phyloP scores from a whole-genome alignment of 2,888 invertebrate genomes.

The Scaptomyza polygonia region DNA sequence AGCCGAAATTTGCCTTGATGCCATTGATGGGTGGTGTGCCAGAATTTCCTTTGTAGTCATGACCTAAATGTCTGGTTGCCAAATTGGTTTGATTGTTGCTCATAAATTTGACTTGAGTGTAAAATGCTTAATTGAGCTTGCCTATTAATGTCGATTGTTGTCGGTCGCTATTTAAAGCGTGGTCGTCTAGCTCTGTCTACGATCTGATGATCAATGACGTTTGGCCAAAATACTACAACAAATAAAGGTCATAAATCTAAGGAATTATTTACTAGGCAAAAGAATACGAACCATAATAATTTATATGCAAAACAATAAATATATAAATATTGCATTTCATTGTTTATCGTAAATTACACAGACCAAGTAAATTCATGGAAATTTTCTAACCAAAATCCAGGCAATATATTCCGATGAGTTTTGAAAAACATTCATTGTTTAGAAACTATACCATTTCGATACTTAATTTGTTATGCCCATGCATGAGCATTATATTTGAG shows the following conservation, averaged over 20 bases:
- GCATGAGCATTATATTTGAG: no score
- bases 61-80: constrained; percentile 68
- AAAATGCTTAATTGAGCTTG: constrained; percentile 66
- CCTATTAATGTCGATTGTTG: constrained; percentile 55
- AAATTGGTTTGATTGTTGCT: constrained; percentile 50
- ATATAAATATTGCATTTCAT: no score
- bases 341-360: no score
- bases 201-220: constrained; percentile 33
- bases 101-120: constrained; percentile 66
- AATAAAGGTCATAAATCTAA: constrained; percentile 1
- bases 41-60: constrained; percentile 68
- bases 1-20: constrained; percentile 12
- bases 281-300: no score
- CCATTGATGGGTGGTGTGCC: constrained; percentile 19
- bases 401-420: no score
- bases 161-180: constrained; percentile 32
- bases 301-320: no score
- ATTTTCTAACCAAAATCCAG: no score
- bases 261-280: no score
- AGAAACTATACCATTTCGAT: no score
- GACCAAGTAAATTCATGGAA: no score
- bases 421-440: no score
- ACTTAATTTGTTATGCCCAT: no score
- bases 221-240: constrained; percentile 24
- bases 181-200: constrained; percentile 28